phyloP scores from a whole-genome alignment of 2,888 invertebrate species.

The Epistrophella euchroma region DNA sequence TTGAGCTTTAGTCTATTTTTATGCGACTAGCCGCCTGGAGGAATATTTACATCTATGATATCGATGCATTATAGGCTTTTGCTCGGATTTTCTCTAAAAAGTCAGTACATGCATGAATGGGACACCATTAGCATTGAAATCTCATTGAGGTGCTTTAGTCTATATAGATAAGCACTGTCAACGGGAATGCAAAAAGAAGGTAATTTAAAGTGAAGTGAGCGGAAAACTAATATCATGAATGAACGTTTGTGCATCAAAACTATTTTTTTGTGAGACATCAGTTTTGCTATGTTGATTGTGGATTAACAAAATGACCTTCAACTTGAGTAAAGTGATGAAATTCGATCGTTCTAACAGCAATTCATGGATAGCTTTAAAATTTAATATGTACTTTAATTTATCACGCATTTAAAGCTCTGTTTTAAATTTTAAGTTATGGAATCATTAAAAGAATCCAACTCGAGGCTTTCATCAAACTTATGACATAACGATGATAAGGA shows the following conservation, averaged over 20 bases:
- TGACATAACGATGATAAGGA: no score
- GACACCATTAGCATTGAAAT: conserved; percentile 52
- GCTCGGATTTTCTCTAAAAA: conserved; percentile 30
- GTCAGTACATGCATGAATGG: conserved; percentile 55
- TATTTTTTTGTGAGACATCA: not conserved
- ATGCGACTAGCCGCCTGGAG: conserved; percentile 21
- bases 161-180: not conserved
- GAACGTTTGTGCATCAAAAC: conserved; percentile 6
- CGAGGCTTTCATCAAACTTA: no score
- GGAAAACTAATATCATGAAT: not conserved
- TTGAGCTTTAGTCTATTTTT: conserved; percentile 56
- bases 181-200: not conserved
- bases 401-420: no score
- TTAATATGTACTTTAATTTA: no score
- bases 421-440: no score
- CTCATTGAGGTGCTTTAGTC: conserved; percentile 40
- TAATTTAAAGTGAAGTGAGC: conserved; percentile 20
- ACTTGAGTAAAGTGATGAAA: no score
- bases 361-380: not conserved
- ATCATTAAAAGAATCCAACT: no score
- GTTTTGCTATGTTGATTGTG: not conserved
- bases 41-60: not conserved
- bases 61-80: conserved; percentile 42
- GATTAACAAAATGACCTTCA: conserved; percentile 9
- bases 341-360: not conserved